Conservation (phyloP, 2,113 vertebrate genomes). For the Poeciliopsis turrubarensis region DNA sequence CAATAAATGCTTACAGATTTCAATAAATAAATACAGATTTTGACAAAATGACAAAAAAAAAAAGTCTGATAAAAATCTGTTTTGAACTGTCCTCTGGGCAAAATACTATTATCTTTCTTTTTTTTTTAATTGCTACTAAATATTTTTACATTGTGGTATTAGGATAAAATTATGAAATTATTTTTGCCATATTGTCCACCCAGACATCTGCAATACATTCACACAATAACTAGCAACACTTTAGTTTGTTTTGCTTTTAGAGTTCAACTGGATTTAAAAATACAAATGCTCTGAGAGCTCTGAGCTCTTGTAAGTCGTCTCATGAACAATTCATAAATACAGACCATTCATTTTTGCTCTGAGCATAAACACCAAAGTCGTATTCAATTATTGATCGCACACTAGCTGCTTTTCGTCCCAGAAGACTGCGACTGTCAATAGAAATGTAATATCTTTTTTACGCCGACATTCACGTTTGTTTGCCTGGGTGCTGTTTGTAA, state of each 20-base stretch:
- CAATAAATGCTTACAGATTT: neutral
- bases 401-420: slow-evolving; percentile 8
- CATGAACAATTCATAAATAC: slow-evolving; percentile 53
- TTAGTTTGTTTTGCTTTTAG: neutral
- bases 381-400: slow-evolving; percentile 59
- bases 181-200: no score
- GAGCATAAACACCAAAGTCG: slow-evolving; percentile 48
- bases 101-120: neutral
- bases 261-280: neutral
- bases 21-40: no score
- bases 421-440: slow-evolving; percentile 27
- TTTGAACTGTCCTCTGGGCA: neutral
- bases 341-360: slow-evolving; percentile 46
- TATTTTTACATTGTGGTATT: neutral
- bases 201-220: neutral
- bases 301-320: slow-evolving; percentile 23
- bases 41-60: neutral
- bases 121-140: no score
- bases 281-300: slow-evolving; percentile 14
- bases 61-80: neutral
- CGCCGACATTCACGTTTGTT: slow-evolving; percentile 10
- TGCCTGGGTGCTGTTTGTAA: neutral
- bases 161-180: neutral
- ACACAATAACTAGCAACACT: neutral
- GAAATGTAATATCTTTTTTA: slow-evolving; percentile 22